These are phyloP conservation scores for Callocephalon fimbriatum DNA, from an alignment of 2,113 vertebrate species.

Conservation along the genomic window DNA sequence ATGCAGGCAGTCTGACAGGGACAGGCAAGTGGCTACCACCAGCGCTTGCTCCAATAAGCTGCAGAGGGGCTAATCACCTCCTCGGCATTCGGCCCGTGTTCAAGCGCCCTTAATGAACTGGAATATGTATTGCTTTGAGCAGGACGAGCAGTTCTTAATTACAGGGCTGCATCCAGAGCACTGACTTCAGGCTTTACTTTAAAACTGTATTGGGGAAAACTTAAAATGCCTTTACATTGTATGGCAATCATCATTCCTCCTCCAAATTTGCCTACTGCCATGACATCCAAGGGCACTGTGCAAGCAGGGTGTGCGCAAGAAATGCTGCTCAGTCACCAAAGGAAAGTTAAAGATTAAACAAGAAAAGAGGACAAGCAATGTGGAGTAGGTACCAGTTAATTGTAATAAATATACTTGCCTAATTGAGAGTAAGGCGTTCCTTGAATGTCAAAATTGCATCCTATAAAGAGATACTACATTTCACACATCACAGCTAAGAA, in stretches of 20 bases:
- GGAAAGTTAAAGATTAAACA: background rate
- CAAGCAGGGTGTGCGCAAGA: background rate
- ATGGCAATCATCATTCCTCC: background rate
- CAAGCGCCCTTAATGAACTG: background rate
- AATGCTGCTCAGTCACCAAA: background rate
- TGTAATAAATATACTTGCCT: conserved; percentile 79
- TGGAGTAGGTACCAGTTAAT: background rate
- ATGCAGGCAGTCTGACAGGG: background rate
- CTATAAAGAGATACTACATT: conserved; percentile 83
- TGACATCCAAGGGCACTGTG: background rate
- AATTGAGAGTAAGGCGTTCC: conserved; percentile 82
- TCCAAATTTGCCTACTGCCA: background rate
- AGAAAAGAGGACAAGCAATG: background rate
- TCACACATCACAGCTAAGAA: conserved; percentile 74
- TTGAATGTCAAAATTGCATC: conserved; percentile 82
- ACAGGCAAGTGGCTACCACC: background rate
- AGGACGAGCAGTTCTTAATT: background rate
- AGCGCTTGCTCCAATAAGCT: background rate
- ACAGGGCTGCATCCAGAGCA: background rate
- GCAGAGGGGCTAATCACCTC: background rate
- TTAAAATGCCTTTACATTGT: background rate
- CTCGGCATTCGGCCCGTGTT: rapidly evolving
- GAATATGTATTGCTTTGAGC: background rate
- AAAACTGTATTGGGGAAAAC: rapidly evolving
- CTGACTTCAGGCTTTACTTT: background rate